Evolutionary conservation across 2,113 vertebrate genomes (phyloP).

Genomic region (Canis aureus): DNA sequence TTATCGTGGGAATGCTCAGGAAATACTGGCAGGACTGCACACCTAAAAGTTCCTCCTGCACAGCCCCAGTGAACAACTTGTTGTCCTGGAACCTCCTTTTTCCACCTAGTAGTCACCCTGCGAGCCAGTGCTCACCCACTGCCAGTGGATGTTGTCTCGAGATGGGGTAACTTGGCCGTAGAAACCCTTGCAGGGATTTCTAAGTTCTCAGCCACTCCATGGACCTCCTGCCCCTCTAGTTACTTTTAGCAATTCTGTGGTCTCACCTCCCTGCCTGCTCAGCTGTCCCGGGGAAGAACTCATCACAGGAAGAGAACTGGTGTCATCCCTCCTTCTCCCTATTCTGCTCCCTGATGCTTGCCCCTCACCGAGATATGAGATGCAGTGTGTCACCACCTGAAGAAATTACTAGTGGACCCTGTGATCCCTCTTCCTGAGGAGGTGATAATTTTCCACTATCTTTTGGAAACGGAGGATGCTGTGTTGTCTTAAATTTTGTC

Average conservation of each 20-base stretch:
- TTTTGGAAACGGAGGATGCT: not conserved
- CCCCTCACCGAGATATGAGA: not conserved
- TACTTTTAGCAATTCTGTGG: not conserved
- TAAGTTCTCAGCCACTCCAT: not conserved
- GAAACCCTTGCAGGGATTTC: not conserved
- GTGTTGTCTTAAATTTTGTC: fast-evolving
- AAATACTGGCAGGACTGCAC: not conserved
- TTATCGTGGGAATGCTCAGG: not conserved
- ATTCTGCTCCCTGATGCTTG: not conserved
- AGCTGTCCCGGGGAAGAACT: not conserved
- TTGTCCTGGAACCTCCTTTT: not conserved
- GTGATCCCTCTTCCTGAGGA: not conserved
- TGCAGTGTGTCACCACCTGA: not conserved
- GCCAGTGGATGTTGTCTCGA: fast-evolving
- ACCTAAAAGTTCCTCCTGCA: not conserved
- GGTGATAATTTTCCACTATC: not conserved
- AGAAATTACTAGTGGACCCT: not conserved
- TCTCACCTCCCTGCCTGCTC: not conserved
- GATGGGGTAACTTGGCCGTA: not conserved
- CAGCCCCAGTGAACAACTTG: not conserved
- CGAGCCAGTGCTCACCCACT: not conserved
- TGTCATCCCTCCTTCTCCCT: not conserved
- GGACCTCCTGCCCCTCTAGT: not conserved
- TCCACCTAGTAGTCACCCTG: not conserved
- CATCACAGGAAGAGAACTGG: not conserved